A percentile compares a stretch with the other conserved stretches of the same genome.
phyloP scores from a whole-genome alignment of 2,113 vertebrate species.

The Sturnus vulgaris region DNA sequence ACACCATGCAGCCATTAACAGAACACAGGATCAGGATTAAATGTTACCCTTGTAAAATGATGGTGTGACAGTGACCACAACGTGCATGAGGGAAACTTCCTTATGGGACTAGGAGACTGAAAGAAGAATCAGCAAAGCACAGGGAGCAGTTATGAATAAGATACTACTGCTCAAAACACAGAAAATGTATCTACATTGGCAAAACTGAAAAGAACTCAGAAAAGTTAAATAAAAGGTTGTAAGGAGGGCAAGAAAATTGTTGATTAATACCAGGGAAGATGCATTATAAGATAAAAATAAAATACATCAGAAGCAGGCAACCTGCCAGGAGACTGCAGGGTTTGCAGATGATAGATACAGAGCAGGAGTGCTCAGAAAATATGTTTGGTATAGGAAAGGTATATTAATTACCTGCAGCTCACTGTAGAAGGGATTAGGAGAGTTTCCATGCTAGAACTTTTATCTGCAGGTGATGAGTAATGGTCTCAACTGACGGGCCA shows the following conservation, averaged over 20 bases:
- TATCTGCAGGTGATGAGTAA: background rate
- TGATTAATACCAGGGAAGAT: background rate
- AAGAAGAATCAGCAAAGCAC: background rate
- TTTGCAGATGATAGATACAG: background rate
- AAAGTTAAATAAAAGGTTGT: background rate
- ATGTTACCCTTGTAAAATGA: background rate
- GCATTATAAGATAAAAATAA: background rate
- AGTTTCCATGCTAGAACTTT: background rate
- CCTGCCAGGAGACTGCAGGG: background rate
- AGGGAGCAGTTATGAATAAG: background rate
- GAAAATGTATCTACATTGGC: background rate
- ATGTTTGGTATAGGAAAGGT: background rate
- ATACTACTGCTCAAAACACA: background rate
- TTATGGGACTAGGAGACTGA: background rate
- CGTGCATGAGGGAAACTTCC: background rate
- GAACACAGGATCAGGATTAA: background rate
- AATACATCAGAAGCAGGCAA: background rate
- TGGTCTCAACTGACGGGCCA: background rate
- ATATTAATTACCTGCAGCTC: background rate
- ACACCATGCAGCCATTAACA: rapidly evolving
- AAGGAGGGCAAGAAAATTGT: background rate
- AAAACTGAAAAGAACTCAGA: background rate
- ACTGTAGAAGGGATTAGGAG: background rate
- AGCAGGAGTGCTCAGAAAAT: background rate
- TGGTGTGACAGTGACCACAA: background rate